Evolutionary conservation across 1,140 invertebrate genomes (phyloP).

Genomic region (Eriocheir sinensis): DNA sequence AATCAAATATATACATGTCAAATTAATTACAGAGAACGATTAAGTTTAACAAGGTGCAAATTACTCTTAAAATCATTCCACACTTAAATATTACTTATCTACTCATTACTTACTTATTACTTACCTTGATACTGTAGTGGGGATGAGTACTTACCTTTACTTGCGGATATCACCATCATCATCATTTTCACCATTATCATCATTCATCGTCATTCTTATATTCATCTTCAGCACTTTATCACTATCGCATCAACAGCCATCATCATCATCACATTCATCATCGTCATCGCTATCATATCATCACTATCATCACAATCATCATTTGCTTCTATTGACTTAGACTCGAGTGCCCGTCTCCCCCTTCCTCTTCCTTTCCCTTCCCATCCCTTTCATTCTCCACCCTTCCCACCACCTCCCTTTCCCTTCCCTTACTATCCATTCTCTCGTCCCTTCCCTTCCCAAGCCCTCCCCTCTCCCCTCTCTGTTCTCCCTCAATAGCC

Average conservation of each 20-base stretch:
- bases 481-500: not conserved
- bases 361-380: not conserved
- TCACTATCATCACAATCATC: not conserved
- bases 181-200: not conserved
- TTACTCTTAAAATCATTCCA: too few relatives aligned
- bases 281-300: not conserved
- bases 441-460: not conserved
- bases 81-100: too few relatives aligned
- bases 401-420: constrained; percentile 6
- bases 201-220: not conserved
- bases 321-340: constrained; percentile 7
- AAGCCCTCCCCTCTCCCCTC: not conserved
- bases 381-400: not conserved
- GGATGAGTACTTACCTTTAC: too few relatives aligned
- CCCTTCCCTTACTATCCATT: not conserved
- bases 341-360: not conserved
- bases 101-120: not conserved
- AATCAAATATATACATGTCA: too few relatives aligned
- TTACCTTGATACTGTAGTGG: not conserved
- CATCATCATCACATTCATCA: not conserved
- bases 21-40: too few relatives aligned
- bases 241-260: not conserved
- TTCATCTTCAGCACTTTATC: too few relatives aligned
- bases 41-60: too few relatives aligned
- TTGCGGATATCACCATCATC: too few relatives aligned